Base-by-base conservation (phyloP, 2,797 vertebrate species). In the Hyperoplus immaculatus region DNA sequence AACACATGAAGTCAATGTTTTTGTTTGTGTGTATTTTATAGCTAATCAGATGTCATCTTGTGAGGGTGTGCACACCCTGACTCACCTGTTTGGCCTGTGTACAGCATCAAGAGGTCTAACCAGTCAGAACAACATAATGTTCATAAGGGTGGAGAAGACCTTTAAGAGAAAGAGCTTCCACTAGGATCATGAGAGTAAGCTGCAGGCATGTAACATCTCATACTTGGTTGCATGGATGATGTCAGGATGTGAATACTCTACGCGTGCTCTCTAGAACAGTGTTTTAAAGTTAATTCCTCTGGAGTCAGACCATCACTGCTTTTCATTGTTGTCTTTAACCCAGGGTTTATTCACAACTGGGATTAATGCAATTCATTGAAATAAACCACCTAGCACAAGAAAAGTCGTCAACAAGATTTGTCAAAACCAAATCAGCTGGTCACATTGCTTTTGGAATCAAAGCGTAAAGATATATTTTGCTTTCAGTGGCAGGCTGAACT, bases 191-290 rank as follows among this genome's bases (percentile, higher is more conserved):
- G 16, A 12, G 15, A 14, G 50, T 3, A 6, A 56, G n/a, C 21
- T 39, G 51, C 43, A 18, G 41, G 60, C 47, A 16, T 60, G 13
- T 55, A 13, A 45, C 46, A 41, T 69, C 56, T 75, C 49, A 47
- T 58, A 46, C 16, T 57, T 76, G n/a, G 49, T 50, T 63, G 15
- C 15, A 47, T 41, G 36, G 70, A 21, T 21, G 4, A 39, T 54
- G 21, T 56, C 36, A 51, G 72, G 61, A 65, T 51, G 43, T 60
- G 43, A 64, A 18, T 21, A 47, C 42, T 29, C 29, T 29, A 29
- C 29, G 29, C 29, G 29, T 29, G 29, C 29, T 29, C 43, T 49
- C 29, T 58, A 18, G 5, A 69, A 3, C 11, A 56, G 16, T 50
- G 49, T 18, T 66, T 45, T 36, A 43, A 41, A 41, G n/a, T 50